Evolutionary conservation across 2,888 invertebrate species (phyloP).

Genomic region (Leuctra nigra): DNA sequence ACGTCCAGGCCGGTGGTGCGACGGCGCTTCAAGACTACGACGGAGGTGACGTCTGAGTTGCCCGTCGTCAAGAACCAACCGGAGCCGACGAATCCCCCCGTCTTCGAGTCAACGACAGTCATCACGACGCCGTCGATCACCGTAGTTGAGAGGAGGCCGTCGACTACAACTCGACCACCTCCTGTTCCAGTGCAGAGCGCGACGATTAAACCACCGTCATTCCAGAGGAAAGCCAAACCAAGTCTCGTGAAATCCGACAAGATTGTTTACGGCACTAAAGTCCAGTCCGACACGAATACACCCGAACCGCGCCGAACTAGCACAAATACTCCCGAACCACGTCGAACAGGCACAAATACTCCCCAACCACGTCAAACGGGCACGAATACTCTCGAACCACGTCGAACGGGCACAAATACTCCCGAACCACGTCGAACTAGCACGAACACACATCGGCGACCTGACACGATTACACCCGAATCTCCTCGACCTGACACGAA

Average conservation of each 20-base stretch:
- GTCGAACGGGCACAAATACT: background rate
- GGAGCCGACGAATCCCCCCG: background rate
- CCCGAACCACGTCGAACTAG: background rate
- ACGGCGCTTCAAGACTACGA: constrained; percentile 10
- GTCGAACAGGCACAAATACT: background rate
- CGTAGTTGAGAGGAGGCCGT: background rate
- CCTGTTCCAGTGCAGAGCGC: background rate
- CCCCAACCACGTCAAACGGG: background rate
- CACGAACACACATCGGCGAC: too few relatives aligned
- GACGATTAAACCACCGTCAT: background rate
- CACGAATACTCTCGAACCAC: too few relatives aligned
- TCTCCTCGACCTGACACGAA: background rate
- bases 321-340: background rate
- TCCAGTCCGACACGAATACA: background rate
- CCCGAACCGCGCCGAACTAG: too few relatives aligned
- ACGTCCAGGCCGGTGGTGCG: background rate
- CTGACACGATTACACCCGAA: background rate
- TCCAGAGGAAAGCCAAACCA: background rate
- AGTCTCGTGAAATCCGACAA: background rate
- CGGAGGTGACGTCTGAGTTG: background rate
- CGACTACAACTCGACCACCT: background rate
- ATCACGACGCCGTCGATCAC: background rate
- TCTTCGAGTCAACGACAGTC: background rate
- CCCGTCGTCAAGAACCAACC: background rate
- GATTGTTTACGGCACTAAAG: background rate